These are phyloP conservation scores for Isoperla grammatica DNA, from an alignment of 2,888 invertebrate species.

Conservation along the genomic window DNA sequence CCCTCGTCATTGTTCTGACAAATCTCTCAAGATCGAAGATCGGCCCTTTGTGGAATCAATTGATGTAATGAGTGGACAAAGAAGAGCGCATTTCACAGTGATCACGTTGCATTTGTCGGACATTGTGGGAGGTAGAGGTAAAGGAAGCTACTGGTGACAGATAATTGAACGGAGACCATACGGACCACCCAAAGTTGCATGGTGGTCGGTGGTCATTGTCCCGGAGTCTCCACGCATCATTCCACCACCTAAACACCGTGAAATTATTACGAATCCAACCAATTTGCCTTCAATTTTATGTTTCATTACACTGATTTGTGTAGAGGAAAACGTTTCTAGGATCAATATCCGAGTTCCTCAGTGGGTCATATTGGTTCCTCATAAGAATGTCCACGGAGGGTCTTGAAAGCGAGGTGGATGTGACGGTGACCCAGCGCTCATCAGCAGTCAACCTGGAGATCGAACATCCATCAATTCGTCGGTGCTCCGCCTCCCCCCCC, in stretches of 20 bases:
- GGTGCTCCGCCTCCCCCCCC: neutral
- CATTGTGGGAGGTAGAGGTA: constrained; percentile 10
- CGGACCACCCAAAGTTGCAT: constrained; percentile 13
- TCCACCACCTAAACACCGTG: neutral
- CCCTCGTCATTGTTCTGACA: too few relatives aligned
- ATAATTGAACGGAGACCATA: neutral
- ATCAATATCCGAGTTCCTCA: too few relatives aligned
- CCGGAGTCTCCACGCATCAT: neutral
- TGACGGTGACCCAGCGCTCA: constrained; percentile 4
- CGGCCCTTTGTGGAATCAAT: constrained; percentile 5
- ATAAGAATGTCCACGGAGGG: too few relatives aligned
- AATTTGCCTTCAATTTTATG: neutral
- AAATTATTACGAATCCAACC: neutral
- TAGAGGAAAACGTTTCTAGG: neutral
- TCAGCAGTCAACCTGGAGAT: constrained; percentile 24
- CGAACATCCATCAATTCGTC: constrained; percentile 26
- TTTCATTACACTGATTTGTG: constrained; percentile 1
- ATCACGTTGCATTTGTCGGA: neutral
- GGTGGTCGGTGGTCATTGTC: constrained; percentile 4
- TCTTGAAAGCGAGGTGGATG: neutral
- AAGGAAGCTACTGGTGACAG: neutral
- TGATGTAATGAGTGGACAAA: constrained; percentile 2
- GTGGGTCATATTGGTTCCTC: too few relatives aligned
- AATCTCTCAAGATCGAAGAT: too few relatives aligned
- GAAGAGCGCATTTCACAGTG: constrained; percentile 16